Base-by-base conservation (phyloP, 1,140 invertebrate genomes). In the Tetramorium parvispinum region DNA sequence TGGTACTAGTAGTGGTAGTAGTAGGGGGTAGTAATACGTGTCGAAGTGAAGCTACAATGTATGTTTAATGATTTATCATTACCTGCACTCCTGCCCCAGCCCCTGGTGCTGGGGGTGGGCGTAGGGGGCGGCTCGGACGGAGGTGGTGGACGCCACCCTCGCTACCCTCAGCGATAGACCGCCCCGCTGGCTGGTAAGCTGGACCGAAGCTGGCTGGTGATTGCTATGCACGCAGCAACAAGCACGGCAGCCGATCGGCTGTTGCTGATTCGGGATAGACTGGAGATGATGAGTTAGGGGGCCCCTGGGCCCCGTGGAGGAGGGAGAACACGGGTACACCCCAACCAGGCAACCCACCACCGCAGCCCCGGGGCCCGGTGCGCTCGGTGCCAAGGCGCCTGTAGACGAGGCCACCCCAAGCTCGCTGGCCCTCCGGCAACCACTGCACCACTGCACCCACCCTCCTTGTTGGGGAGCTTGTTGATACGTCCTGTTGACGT, bases 281-380 rank as follows among this genome's bases (percentile, higher is more conserved):
- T 94, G 93, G 40, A 94, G 87, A 68, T 94, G 92, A 87, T 88
- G 93, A 85, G 89, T 90, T 87, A 92, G 87, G 92, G 94, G 95
- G 95, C 94, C 95, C 94, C 95, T 95, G 93, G 94, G 95, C 95
- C 93, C 95, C 95, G 94, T 93, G 71, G 94, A 95, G 75, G 93
- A 92, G 83, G 87, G 86, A 88, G 94, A 94, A 91, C 95, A 95
- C 89, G 95, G 95, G 92, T 96, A 96, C 92, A 96, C 95, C 88
- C 96, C 95, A 92, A 96, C 94, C 88, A 96, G 94, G 92, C 95
- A 96, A 93, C 96, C 95, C 92, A 96, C 95, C 93, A 96, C 93
- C 88, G 94, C 93, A 92, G 94, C 93, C 91, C 93, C 94, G 92
- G 94, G 93, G 90, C 93, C 94, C 93, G 93, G 87, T 92, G 92